Evolutionary conservation across 2,797 vertebrate species (phyloP).

Genomic region (Saguinus oedipus): DNA sequence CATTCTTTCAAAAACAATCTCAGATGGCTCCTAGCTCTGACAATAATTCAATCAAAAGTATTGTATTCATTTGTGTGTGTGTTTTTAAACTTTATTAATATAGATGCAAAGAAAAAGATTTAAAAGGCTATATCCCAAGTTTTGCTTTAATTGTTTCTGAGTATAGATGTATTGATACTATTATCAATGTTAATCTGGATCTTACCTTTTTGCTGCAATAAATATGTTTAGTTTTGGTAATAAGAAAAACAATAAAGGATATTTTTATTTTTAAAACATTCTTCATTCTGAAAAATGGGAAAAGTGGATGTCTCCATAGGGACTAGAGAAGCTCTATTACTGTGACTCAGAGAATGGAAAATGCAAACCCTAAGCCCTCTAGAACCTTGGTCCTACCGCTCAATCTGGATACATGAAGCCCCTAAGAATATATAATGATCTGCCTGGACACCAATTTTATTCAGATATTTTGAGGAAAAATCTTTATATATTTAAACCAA

Average conservation of each 20-base stretch:
- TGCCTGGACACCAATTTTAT: background rate
- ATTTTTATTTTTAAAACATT: conserved; percentile 33
- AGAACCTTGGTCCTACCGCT: background rate
- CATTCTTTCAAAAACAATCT: conserved; percentile 38
- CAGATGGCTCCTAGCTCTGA: background rate
- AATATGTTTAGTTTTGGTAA: background rate
- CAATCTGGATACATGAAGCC: background rate
- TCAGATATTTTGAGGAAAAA: background rate
- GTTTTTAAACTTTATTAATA: background rate
- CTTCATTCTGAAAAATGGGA: background rate
- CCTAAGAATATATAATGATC: conserved; percentile 14
- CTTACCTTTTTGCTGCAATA: background rate
- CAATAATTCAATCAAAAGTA: conserved; percentile 32
- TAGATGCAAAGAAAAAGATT: conserved; percentile 1
- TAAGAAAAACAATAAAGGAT: conserved; percentile 26
- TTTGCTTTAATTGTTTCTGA: background rate
- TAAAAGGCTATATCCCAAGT: background rate
- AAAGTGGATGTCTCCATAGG: background rate
- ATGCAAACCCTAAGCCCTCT: background rate
- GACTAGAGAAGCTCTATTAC: background rate
- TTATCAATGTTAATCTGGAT: background rate
- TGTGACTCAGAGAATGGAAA: conserved; percentile 21
- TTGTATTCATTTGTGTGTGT: background rate
- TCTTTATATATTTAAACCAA: background rate
- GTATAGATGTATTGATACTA: background rate